These are phyloP conservation scores for Pantherophis guttatus DNA, from an alignment of 2,113 vertebrate genomes.

Conservation along the genomic window DNA sequence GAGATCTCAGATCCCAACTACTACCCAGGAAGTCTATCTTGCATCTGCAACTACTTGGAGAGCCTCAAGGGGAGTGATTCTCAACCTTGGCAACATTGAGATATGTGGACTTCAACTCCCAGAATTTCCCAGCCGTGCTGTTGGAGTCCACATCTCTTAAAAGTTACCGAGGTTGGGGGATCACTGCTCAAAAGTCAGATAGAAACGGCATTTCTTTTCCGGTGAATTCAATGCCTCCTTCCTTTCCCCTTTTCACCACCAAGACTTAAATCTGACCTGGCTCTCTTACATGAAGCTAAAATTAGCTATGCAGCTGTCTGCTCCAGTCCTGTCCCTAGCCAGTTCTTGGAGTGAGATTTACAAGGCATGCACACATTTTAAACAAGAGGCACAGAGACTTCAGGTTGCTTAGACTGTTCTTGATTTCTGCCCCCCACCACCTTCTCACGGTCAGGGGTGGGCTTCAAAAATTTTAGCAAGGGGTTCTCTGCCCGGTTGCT, in stretches of 20 bases:
- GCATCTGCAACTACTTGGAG: neutral
- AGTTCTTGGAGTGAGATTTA: constrained; percentile 52
- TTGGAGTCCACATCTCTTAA: neutral
- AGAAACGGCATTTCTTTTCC: constrained; percentile 31
- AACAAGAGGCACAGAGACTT: neutral
- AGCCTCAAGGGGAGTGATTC: neutral
- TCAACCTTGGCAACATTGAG: neutral
- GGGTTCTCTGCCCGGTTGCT: too few species aligned
- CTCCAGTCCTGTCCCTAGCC: constrained; percentile 9
- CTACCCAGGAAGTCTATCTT: neutral
- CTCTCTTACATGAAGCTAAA: constrained; percentile 41
- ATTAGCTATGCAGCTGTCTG: constrained; percentile 47
- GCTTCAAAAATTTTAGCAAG: too few species aligned
- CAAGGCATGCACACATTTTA: neutral
- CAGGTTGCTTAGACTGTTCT: neutral
- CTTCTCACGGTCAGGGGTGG: too few species aligned
- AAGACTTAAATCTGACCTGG: constrained; percentile 34
- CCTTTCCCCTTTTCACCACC: neutral
- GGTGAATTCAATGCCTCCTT: constrained; percentile 13
- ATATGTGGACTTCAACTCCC: neutral
- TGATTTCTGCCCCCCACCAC: neutral
- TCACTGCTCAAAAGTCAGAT: neutral
- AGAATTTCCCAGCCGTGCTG: neutral
- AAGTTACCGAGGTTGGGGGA: neutral
- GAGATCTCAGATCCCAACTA: neutral